Percentiles rank a stretch among this genome's conserved stretches.
These are phyloP conservation scores for Kryptolebias ocellatus DNA, from an alignment of 2,797 vertebrate species.

Conservation along the genomic window DNA sequence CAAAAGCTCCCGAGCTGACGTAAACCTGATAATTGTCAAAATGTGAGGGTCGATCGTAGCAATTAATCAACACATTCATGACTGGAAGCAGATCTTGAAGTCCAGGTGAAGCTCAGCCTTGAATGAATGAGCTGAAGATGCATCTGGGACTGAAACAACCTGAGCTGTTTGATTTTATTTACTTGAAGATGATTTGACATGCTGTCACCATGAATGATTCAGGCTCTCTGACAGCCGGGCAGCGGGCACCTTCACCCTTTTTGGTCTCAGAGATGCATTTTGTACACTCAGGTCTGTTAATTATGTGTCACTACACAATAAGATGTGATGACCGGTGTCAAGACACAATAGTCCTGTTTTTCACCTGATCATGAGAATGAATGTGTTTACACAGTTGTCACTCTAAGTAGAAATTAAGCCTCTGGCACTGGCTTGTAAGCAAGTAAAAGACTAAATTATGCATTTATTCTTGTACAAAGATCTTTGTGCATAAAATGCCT, in stretches of 20 bases:
- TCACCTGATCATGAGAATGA: conserved; percentile 11
- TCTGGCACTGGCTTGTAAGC: conserved; percentile 27
- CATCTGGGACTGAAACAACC: conserved; percentile 40
- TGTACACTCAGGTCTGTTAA: conserved; percentile 32
- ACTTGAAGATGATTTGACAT: conserved; percentile 50
- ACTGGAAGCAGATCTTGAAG: conserved; percentile 29
- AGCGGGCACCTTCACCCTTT: conserved; percentile 43
- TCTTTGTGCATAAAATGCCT: conserved; percentile 19
- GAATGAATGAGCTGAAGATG: conserved; percentile 23
- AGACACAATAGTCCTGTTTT: conserved; percentile 11
- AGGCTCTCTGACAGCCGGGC: conserved; percentile 56
- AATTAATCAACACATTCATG: conserved; percentile 6
- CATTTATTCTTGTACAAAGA: conserved; percentile 14
- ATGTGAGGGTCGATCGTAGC: background rate
- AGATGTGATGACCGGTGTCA: conserved; percentile 14
- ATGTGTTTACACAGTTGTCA: conserved; percentile 27
- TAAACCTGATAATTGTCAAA: background rate
- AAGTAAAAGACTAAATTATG: conserved; percentile 34
- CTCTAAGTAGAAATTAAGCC: conserved; percentile 29
- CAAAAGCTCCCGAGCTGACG: too few relatives aligned
- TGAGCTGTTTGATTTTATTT: conserved; percentile 65
- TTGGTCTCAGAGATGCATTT: conserved; percentile 17
- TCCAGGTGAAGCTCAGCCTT: conserved; percentile 7
- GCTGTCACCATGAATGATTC: conserved; percentile 70
- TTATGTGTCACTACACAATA: conserved; percentile 17